A percentile compares a stretch with the other conserved stretches of the same genome.
These are phyloP conservation scores for Syngnathoides biaculeatus DNA, from an alignment of 2,113 vertebrate genomes.

Conservation along the genomic window DNA sequence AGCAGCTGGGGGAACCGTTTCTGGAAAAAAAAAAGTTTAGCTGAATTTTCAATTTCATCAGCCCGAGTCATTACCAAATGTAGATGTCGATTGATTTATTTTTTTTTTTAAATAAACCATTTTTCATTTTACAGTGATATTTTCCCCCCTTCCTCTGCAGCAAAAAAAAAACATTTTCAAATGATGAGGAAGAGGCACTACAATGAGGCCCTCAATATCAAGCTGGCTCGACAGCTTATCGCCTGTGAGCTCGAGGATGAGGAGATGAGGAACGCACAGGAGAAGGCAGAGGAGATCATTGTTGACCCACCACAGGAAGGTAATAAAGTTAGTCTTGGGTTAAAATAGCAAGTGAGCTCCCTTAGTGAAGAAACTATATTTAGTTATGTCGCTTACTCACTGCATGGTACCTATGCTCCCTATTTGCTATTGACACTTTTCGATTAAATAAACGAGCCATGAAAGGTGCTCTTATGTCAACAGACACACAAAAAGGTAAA, in stretches of 20 bases:
- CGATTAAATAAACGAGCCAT: no score
- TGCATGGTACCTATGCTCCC: no score
- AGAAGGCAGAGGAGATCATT: conserved; percentile 77
- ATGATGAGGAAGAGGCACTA: conserved; percentile 99
- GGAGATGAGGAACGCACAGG: conserved; percentile 83
- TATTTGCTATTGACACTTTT: no score
- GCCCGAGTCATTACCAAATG: no score
- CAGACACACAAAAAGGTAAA: no score
- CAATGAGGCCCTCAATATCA: conserved; percentile 95
- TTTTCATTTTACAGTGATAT: neutral
- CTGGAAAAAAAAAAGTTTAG: no score
- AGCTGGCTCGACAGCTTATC: conserved; percentile 90
- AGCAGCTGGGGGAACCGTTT: neutral
- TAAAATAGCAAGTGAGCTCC: neutral
- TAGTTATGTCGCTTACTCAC: no score
- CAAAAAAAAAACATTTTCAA: conserved; percentile 91
- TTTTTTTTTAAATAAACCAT: neutral
- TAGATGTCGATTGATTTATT: neutral
- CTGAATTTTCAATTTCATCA: no score
- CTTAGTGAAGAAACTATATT: neutral
- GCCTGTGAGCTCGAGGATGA: conserved; percentile 83
- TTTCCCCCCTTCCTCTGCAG: conserved; percentile 32
- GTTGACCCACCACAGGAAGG: conserved; percentile 77
- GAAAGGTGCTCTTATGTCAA: no score
- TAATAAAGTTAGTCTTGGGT: conserved; percentile 29